These are phyloP conservation scores for Agrilus biguttatus DNA, from an alignment of 2,888 invertebrate genomes.

Conservation along the genomic window DNA sequence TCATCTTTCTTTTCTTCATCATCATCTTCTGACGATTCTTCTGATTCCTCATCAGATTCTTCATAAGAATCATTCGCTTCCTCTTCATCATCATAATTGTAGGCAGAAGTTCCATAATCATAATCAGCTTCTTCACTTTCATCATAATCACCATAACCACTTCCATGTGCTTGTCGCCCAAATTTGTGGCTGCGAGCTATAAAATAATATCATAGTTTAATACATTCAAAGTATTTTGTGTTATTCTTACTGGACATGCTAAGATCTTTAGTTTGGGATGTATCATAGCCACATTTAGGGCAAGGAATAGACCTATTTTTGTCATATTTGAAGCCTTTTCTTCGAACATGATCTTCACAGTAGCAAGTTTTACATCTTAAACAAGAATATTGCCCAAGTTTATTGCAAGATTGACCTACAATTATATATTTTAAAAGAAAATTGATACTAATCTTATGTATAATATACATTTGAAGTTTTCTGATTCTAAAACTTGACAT, in stretches of 20 bases:
- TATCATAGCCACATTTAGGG: conserved; percentile 86
- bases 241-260: conserved; percentile 77
- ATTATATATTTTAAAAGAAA: conserved; percentile 4
- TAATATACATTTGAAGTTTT: conserved; percentile 78
- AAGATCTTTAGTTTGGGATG: conserved; percentile 86
- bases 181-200: conserved; percentile 75
- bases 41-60: conserved; percentile 19
- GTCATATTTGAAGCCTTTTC: conserved; percentile 80
- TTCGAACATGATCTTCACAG: conserved; percentile 89
- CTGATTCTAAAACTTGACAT: conserved; percentile 88
- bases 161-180: conserved; percentile 63
- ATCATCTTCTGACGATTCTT: conserved; percentile 29
- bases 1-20: conserved; percentile 9
- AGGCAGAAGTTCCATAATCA: conserved; percentile 25
- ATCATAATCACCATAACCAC: conserved; percentile 50
- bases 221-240: conserved; percentile 1
- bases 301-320: conserved; percentile 78
- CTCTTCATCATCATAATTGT: conserved; percentile 37
- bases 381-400: conserved; percentile 88
- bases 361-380: conserved; percentile 91
- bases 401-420: conserved; percentile 84
- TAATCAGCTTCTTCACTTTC: conserved; percentile 33
- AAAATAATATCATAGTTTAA: conserved; percentile 11
- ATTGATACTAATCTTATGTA: background rate
- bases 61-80: conserved; percentile 34